phyloP scores from a whole-genome alignment of 2,113 vertebrate species.

The Thamnaconus septentrionalis region DNA sequence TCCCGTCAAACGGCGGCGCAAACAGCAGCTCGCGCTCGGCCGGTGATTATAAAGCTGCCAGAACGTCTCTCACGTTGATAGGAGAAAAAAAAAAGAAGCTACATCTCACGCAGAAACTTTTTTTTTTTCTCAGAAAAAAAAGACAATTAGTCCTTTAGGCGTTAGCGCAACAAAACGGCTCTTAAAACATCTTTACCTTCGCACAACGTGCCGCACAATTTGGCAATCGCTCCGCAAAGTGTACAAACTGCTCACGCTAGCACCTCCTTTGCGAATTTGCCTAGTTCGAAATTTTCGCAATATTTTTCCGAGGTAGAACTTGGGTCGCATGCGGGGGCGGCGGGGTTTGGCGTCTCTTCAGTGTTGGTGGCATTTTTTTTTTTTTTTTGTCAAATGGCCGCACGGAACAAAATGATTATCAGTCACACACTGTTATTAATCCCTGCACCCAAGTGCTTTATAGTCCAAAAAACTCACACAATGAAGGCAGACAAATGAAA shows the following conservation, averaged over 20 bases:
- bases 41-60: slow-evolving; percentile 53
- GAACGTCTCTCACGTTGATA: slow-evolving; percentile 3
- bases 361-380: slow-evolving; percentile 41
- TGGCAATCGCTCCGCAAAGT: too few species aligned
- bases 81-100: too few species aligned
- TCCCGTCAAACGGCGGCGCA: slow-evolving; percentile 29
- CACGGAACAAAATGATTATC: slow-evolving; percentile 54
- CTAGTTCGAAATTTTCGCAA: too few species aligned
- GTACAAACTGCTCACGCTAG: too few species aligned
- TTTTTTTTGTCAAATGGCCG: slow-evolving; percentile 29
- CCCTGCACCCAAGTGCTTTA: slow-evolving; percentile 39
- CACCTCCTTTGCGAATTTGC: too few species aligned
- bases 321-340: slow-evolving; percentile 24
- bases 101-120: too few species aligned
- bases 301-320: slow-evolving; percentile 12
- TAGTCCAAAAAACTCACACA: slow-evolving; percentile 43
- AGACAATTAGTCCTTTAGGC: too few species aligned
- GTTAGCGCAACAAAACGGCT: too few species aligned
- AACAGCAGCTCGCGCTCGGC: slow-evolving; percentile 51
- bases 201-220: too few species aligned
- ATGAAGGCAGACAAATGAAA: slow-evolving; percentile 37
- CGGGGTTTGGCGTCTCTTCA: too few species aligned
- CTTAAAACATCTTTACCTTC: too few species aligned
- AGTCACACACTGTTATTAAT: slow-evolving; percentile 49
- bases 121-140: too few species aligned